Base-by-base conservation (phyloP, 2,113 vertebrate species). In the Murina feae region DNA sequence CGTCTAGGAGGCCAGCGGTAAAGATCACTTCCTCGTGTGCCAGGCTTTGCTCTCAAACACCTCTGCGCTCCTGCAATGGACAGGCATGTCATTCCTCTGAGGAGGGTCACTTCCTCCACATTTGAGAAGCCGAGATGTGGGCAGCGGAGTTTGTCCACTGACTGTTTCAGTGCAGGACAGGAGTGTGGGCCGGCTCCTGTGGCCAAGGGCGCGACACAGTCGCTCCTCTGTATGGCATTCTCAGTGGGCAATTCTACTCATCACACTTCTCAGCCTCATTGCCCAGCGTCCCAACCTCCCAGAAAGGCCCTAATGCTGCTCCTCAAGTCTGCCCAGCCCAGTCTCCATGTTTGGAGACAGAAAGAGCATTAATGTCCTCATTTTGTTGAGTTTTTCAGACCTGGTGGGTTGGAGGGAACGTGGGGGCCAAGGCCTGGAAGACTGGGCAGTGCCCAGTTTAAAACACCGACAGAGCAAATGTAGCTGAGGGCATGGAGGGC, bases 351-450 rank as follows among this genome's bases (percentile, higher is more conserved):
- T 51, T 37, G 94, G 71, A 93, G 90, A 83, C 49, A 49, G 76
- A 96, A 68, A 2, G 1, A 95, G 87, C 91, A 35, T 75, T 94
- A 32, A 1, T 95, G 95, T 93, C 55, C 63, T 96, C 30, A 37
- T 95, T 92, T 88, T 85, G 76, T 49, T 90, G 6, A 44, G 80
- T 94, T 95, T 95, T 20, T 93, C 91, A 78, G 71, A 74, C 0
- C 0, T 23, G 32, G 51, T 16, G 75, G 16, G 16, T 84, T 76
- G 90, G 75, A 78, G 75, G 55, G 30, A 39, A 42, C n/a, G 66
- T 47, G 28, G 39, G 39, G 72, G 76, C 95, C 86, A 75, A 86
- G 58, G 42, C 37, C 32, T 58, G 49, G 95, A 96, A 94, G 84
- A 74, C 6, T 37, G 53, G 74, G 0, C 44, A 58, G n/a, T 1